phyloP scores from a whole-genome alignment of 2,797 vertebrate genomes.

The Gymnothorax javanicus region DNA sequence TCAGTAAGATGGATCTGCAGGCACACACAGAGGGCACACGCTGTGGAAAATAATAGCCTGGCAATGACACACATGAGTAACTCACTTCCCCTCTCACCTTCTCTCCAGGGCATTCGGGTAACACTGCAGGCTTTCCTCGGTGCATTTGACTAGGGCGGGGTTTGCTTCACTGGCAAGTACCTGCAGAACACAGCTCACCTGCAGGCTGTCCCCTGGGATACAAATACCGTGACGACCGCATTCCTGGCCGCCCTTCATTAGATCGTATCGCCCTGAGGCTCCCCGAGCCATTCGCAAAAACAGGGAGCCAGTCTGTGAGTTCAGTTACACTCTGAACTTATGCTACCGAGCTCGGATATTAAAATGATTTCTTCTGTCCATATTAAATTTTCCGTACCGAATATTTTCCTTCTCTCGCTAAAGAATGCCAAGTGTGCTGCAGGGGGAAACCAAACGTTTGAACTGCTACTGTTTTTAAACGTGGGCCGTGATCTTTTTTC shows the following conservation, averaged over 20 bases:
- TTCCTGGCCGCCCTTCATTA: neutral
- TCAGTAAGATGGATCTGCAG: too few species aligned
- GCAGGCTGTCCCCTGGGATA: neutral
- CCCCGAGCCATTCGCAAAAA: neutral
- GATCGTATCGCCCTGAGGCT: neutral
- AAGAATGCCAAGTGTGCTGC: too few species aligned
- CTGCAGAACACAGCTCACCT: neutral
- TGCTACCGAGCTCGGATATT: too few species aligned
- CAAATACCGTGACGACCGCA: neutral
- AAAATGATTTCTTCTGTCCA: too few species aligned
- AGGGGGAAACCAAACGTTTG: too few species aligned
- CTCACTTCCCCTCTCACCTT: neutral
- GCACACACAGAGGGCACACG: neutral
- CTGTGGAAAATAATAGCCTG: neutral
- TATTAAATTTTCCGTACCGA: too few species aligned
- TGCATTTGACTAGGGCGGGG: neutral
- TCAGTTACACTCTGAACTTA: too few species aligned
- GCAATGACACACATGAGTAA: neutral
- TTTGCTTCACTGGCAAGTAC: neutral
- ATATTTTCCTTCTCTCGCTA: too few species aligned
- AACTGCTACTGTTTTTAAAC: too few species aligned
- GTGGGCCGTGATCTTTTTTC: too few species aligned
- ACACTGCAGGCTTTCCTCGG: neutral
- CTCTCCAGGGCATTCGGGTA: neutral
- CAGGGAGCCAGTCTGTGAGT: too few species aligned